Evolutionary conservation across 1,140 invertebrate genomes (phyloP).

Genomic region (Eueides isabella): DNA sequence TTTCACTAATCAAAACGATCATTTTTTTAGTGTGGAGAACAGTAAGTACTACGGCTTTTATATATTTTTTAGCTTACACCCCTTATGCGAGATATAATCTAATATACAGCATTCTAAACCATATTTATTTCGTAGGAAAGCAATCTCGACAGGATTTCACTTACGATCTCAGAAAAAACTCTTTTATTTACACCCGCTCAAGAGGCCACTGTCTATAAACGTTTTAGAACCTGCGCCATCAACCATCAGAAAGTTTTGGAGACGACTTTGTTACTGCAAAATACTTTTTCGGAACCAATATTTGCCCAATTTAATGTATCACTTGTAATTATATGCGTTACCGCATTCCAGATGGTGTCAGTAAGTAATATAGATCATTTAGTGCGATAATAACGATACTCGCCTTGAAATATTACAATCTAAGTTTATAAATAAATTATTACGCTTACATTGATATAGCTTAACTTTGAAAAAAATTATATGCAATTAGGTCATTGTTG

Average conservation of each 20-base stretch:
- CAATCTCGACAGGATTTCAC: not conserved
- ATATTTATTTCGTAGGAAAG: not conserved
- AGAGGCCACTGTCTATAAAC: conserved; percentile 41
- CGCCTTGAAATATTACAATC: too few species aligned
- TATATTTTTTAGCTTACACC: too few species aligned
- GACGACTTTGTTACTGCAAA: conserved; percentile 63
- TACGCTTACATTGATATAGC: too few species aligned
- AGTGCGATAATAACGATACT: too few species aligned
- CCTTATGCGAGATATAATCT: too few species aligned
- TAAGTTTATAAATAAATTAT: too few species aligned
- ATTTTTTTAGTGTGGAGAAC: too few species aligned
- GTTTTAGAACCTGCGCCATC: conserved; percentile 52
- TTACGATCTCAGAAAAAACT: not conserved
- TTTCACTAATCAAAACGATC: too few species aligned
- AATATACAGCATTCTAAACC: too few species aligned
- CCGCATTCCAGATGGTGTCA: conserved; percentile 78
- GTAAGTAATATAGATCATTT: conserved; percentile 51
- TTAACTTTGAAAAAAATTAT: too few species aligned
- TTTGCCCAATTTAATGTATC: conserved; percentile 80
- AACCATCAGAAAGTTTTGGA: conserved; percentile 67
- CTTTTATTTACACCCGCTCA: conserved; percentile 39
- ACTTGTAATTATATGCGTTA: conserved; percentile 81
- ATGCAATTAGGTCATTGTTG: too few species aligned
- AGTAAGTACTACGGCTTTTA: too few species aligned
- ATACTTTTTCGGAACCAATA: conserved; percentile 73